A percentile compares a stretch with the other conserved stretches of the same genome.
Evolutionary conservation across 1,140 invertebrate species (phyloP).

Genomic region (Trichomalopsis sarcophagae): DNA sequence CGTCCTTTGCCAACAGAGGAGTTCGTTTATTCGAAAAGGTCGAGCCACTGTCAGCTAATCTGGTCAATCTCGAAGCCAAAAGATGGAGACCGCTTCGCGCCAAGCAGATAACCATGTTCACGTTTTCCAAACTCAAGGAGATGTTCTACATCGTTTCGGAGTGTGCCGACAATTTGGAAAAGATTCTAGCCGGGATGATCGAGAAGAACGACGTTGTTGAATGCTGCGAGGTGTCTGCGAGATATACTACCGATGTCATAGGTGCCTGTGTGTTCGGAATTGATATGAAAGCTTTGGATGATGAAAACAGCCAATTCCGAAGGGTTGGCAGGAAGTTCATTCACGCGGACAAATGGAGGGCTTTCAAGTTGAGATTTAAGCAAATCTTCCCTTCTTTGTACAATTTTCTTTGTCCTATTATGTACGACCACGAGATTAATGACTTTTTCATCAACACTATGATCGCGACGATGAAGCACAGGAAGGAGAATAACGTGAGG

Average conservation of each 20-base stretch:
- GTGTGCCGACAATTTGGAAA: slow-evolving; percentile 38
- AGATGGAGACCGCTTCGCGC: slow-evolving; percentile 72
- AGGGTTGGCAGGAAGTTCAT: slow-evolving; percentile 66
- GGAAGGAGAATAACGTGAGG: slow-evolving; percentile 69
- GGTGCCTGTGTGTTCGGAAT: slow-evolving; percentile 70
- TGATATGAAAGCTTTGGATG: slow-evolving; percentile 66
- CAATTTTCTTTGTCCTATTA: slow-evolving; percentile 40
- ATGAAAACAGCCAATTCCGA: slow-evolving; percentile 72
- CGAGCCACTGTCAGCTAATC: slow-evolving; percentile 50
- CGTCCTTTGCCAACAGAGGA: slow-evolving; percentile 64
- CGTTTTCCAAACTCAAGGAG: slow-evolving; percentile 65
- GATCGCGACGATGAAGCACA: slow-evolving; percentile 69
- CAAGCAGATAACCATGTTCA: slow-evolving; percentile 72
- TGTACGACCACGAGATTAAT: slow-evolving; percentile 60
- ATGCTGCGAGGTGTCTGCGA: slow-evolving; percentile 63
- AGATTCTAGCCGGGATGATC: slow-evolving; percentile 4
- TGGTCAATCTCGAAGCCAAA: slow-evolving; percentile 58
- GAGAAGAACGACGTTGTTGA: slow-evolving; percentile 50
- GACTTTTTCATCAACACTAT: slow-evolving; percentile 72
- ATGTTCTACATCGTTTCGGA: slow-evolving; percentile 51
- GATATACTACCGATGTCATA: slow-evolving; percentile 69
- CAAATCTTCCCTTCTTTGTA: slow-evolving; percentile 49
- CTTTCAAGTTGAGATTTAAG: slow-evolving; percentile 43
- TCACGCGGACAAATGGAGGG: slow-evolving; percentile 33
- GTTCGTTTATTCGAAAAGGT: slow-evolving; percentile 53